Percentiles rank a stretch among this genome's conserved stretches.
Conservation (phyloP, 2,797 vertebrate genomes). For the Sternotherus odoratus region DNA sequence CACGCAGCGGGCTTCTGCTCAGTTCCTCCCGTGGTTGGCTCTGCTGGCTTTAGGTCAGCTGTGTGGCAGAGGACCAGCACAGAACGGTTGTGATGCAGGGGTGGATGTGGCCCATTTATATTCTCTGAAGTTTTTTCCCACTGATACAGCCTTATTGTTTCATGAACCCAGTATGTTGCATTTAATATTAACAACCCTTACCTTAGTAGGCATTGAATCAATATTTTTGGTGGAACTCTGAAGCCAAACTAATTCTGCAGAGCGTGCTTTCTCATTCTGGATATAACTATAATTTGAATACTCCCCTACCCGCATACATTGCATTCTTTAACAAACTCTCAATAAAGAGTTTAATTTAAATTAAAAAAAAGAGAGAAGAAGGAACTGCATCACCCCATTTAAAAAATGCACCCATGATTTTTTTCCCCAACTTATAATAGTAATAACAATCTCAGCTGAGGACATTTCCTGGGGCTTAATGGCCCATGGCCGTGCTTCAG, state of each 20-base stretch:
- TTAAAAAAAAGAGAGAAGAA: not conserved
- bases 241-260: constrained; percentile 43
- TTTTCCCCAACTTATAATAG: constrained; percentile 10
- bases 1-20: constrained; percentile 52
- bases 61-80: not conserved
- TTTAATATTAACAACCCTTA: not conserved
- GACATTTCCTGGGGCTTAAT: constrained; percentile 67
- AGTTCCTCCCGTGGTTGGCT: constrained; percentile 19
- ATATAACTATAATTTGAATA: constrained; percentile 22
- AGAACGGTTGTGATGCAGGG: not conserved
- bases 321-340: constrained; percentile 30
- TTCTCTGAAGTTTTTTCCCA: constrained; percentile 21
- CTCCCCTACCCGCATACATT: not conserved
- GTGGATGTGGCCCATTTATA: constrained; percentile 42
- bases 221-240: not conserved
- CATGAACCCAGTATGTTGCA: not conserved
- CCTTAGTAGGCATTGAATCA: constrained; percentile 49
- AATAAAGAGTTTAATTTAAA: constrained; percentile 40
- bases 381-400: constrained; percentile 18
- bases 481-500: constrained; percentile 45
- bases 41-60: not conserved
- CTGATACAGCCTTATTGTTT: constrained; percentile 7
- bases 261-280: constrained; percentile 49
- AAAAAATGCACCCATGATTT: not conserved
- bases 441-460: constrained; percentile 51